Base-by-base conservation (phyloP, 2,888 invertebrate genomes). In the Luperina testacea region DNA sequence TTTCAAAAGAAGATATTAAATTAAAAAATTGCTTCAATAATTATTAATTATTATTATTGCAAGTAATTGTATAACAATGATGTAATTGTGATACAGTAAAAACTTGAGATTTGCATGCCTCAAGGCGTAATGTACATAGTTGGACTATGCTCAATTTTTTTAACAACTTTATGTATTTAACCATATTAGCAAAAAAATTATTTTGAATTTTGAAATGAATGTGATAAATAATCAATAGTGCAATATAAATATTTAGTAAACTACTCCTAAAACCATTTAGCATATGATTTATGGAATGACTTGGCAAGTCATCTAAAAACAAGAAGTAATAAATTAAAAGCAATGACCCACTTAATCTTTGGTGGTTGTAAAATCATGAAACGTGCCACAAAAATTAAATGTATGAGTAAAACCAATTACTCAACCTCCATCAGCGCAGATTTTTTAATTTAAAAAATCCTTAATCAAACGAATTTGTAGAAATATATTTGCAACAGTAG, bases 401-500 rank as follows among this genome's bases (percentile, higher is more conserved):
- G 73, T 72, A 78, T 67, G 75, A 59, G 78, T 53, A 65, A 82
- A 88, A 77, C 82, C 84, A 88, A 87, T 86, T 86, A 86, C 87
- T 79, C 78, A 87, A 75, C 72, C 74, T 75, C 72, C 84, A 84
- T 80, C 82, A 80, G 72, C 59, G 72, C 74, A 84, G 80, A 81
- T 83, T 88, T 89, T 92, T 91, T 90, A 90, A 91, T 92, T 89
- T 84, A 68, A 75, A 86, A 88, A 85, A 90, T 89, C 82, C 79
- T 83, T 87, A 82, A 77, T 84, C 77, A 85, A 89, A 85, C 81
- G 82, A 81, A 82, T 79, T 84, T 83, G 70, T 83, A 77, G 72
- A 84, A 89, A 90, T 85, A 84, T 82, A 82, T 88, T 87, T 84
- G 87, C 85, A 87, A 85, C 85, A 77, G 80, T 61, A 75, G 72